Conservation (phyloP, 2,797 vertebrate species). For the Phalloptychus januarius region DNA sequence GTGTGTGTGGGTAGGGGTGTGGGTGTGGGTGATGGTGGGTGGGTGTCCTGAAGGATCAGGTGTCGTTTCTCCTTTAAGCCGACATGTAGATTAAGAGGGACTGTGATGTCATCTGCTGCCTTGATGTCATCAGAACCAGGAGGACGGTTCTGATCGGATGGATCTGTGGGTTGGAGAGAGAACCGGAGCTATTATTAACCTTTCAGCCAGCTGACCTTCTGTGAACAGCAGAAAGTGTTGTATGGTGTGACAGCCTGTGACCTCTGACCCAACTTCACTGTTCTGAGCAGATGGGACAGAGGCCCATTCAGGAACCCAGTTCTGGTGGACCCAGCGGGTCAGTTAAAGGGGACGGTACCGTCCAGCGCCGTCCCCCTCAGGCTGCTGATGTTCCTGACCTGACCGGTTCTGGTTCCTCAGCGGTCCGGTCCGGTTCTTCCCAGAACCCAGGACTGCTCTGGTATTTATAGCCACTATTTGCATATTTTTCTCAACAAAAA, state of each 20-base stretch:
- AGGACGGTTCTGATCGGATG: background rate
- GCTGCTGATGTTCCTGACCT: background rate
- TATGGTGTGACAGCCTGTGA: background rate
- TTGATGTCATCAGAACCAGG: background rate
- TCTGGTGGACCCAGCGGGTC: background rate
- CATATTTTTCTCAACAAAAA: background rate
- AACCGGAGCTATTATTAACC: background rate
- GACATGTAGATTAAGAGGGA: constrained; percentile 25
- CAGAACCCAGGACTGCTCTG: background rate
- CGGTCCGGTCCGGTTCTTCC: background rate
- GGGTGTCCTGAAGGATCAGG: constrained; percentile 20
- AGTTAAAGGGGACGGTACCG: no score
- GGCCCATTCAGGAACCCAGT: background rate
- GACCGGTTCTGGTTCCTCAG: no score
- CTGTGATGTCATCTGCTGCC: constrained; percentile 31
- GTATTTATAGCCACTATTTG: background rate
- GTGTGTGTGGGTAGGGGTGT: constrained; percentile 3
- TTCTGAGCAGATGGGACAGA: background rate
- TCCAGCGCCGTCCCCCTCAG: background rate
- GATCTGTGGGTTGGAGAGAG: background rate
- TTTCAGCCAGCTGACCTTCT: background rate
- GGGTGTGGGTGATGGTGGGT: background rate
- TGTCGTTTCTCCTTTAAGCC: constrained; percentile 37
- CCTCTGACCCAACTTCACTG: background rate
- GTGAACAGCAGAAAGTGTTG: background rate